Base-by-base conservation (phyloP, 2,888 invertebrate genomes). In the Pseudococcus longispinus region DNA sequence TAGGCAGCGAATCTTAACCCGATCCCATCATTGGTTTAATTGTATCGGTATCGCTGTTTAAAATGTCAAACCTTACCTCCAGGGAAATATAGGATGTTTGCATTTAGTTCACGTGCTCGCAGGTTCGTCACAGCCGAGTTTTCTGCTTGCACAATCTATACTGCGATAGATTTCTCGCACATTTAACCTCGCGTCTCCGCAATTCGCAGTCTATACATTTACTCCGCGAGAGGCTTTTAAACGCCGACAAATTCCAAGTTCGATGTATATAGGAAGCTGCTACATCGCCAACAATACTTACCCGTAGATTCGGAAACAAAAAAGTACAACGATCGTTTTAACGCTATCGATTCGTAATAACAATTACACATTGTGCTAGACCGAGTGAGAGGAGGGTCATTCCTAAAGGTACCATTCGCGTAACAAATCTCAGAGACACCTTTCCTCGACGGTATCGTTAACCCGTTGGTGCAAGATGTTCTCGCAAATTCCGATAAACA, bases 401-500 rank as follows among this genome's bases (percentile, higher is more conserved):
- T 60, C 60, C 60, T 60, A 23, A 60, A 60, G 60, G 60, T 60
- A 60, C 60, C 60, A 60, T 60, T 70, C 70, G 70, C 70, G 70
- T 29, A 70, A 70, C 70, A 29, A 70, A 70, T 70, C 70, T 70
- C 70, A 70, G 70, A 70, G 70, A 29, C 70, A 70, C 29, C 29
- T 65, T 65, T 65, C 70, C 70, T 70, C 70, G 29, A 70, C 32
- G 70, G 70, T 70, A 70, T 70, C 70, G 70, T 70, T 70, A 70
- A 70, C 60, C 60, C 60, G 70, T 18, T 29, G 70, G 70, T 70
- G 70, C 70, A 70, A 70, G 26, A 70, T 70, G 70, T 15, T 70
- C 70, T 70, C 70, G 70, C 70, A 70, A 70, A 70, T 70, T 70
- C 70, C 70, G 70, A 70, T 70, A 70, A 70, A 70, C 70, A 70